Base-by-base conservation (phyloP, 2,888 invertebrate genomes). In the Glaucopsyche alexis region DNA sequence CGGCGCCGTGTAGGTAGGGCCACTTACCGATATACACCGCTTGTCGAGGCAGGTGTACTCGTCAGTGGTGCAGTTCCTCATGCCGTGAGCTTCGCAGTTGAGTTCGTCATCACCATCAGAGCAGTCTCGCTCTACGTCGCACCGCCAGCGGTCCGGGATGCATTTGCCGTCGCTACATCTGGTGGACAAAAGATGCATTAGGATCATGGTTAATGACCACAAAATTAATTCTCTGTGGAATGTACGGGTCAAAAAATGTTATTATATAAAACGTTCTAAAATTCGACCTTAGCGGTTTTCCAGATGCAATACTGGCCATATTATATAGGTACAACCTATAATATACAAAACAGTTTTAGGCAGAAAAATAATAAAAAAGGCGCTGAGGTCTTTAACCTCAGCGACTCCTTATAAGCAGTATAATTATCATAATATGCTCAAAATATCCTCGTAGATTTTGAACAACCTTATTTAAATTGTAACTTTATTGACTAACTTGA, bases 61-160 rank as follows among this genome's bases (percentile, higher is more conserved):
- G 70, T 96, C 96, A 0, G 93, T 85, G 0, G 95, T 95, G 83
- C 97, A 97, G 66, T 95, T 95, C 75, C 94, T 88, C 42, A 94
- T 93, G 45, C 94, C 93, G 74, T 90, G 91, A 8, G 94, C 93
- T 74, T 94, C 94, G 82, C 97, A 97, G 79, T 95, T 94, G 11
- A 94, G 92, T 83, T 97, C 97, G 81, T 97, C 97, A 79, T 96
- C 96, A 2, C 96, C 96, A 29, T 95, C 95, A 71, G 95, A 95
- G 81, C 97, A 97, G 83, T 97, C 97, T 71, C 95, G 94, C 82
- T 97, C 96, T 71, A 95, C 95, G 81, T 97, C 97, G 84, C 97
- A 97, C 74, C 95, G 94, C 95, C 96, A 97, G 11, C 95, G 94
- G 75, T 95, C 95, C 3, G 96, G 95, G 55, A 97, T 96, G 81